A percentile compares a stretch with the other conserved stretches of the same genome.
phyloP scores from a whole-genome alignment of 2,888 invertebrate genomes.

The Xiphydria camelus region DNA sequence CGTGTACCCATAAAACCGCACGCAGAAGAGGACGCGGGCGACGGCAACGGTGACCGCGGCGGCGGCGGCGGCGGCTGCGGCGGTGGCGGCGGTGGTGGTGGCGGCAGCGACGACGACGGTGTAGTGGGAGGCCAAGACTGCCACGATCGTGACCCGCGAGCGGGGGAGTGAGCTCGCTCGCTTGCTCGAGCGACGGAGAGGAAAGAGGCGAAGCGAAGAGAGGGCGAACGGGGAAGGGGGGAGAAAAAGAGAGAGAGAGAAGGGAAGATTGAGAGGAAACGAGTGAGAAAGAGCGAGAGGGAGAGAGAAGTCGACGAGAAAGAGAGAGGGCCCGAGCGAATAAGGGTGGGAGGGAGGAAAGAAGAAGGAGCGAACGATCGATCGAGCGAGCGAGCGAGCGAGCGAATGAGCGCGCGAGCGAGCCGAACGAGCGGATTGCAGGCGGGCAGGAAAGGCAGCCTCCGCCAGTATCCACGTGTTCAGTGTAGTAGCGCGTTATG shows the following conservation, averaged over 20 bases:
- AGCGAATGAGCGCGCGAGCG: constrained; percentile 11
- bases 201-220: constrained; percentile 4
- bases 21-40: constrained; percentile 17
- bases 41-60: constrained; percentile 1
- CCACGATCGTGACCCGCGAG: constrained; percentile 19
- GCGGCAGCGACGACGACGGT: constrained; percentile 18
- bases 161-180: constrained; percentile 13
- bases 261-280: constrained; percentile 10
- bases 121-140: constrained; percentile 29
- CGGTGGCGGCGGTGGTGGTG: constrained; percentile 8
- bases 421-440: constrained; percentile 10
- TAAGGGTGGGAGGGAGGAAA: constrained; percentile 7
- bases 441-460: constrained; percentile 41
- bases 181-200: constrained; percentile 8
- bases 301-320: constrained; percentile 4
- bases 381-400: constrained; percentile 7
- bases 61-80: background rate
- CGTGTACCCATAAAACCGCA: constrained; percentile 19
- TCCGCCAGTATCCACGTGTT: constrained; percentile 57
- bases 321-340: constrained; percentile 10
- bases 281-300: constrained; percentile 13
- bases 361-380: constrained; percentile 29
- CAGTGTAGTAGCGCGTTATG: constrained; percentile 58
- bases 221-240: constrained; percentile 5
- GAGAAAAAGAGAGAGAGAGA: constrained; percentile 10